Evolutionary conservation across 1,140 invertebrate species (phyloP), one percentile per base, ranked within the genome.

Genomic region (Dendroctonus valens): DNA sequence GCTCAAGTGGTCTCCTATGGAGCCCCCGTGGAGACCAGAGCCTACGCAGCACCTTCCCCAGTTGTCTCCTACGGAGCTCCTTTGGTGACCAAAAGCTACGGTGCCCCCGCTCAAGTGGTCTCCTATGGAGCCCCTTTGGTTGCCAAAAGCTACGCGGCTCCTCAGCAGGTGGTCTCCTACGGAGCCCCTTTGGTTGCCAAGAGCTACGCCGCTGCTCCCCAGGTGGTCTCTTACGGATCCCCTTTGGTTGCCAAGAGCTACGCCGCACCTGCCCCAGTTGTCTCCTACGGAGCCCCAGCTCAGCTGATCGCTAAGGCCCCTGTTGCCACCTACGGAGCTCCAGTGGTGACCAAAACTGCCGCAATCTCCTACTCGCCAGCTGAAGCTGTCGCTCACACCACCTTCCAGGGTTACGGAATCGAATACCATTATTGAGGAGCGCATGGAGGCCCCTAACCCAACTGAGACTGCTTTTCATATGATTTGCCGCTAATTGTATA

Each of bases 311-410:
- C 61, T 40, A 64, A 64, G 44, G 63, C 76, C 76, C 44, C 79
- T 60, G 68, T 61, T 41, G 67, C 69, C 6, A 48, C 62, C 12
- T 55, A 69, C 39, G 65, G 58, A 42, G 51, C 65, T 46, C 66
- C 66, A 12, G 68, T 64, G n/a, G 37, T 63, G 6, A 51, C 67
- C 9, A 65, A 65, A 39, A 65, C 52, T 51, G 61, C 76, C 70
- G 82, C 81, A 69, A 78, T 76, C 71, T 76, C 76, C 63, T 82
- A 83, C 69, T 82, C 81, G 49, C 81, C 83, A 62, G 82, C 83
- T 37, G 77, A 79, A 49, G 76, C 78, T 50, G 82, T 83, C n/a
- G 78, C 83, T 54, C 81, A 84, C 68, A 79, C 81, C 39, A 77
- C 75, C 72, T 84, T 82, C 76, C 76, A 77, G 59, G 81, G 82